A percentile compares a stretch with the other conserved stretches of the same genome.
phyloP scores from a whole-genome alignment of 2,113 vertebrate genomes.

The Protobothrops flavoviridis region DNA sequence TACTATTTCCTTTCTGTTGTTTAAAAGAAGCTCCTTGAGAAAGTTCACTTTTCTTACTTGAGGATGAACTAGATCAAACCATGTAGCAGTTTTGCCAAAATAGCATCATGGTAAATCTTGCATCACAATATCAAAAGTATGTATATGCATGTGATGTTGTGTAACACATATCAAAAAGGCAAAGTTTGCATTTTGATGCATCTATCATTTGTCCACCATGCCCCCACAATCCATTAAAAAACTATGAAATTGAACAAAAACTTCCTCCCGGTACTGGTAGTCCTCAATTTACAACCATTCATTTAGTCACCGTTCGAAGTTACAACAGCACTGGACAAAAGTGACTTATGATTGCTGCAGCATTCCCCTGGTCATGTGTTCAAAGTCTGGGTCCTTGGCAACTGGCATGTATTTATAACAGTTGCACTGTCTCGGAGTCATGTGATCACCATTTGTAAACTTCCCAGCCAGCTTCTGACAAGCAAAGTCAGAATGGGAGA shows the following conservation, averaged over 20 bases:
- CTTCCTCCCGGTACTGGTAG: neutral
- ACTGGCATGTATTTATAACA: too few species aligned
- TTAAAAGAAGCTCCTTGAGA: neutral
- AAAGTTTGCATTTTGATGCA: neutral
- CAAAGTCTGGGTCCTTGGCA: too few species aligned
- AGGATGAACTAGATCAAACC: neutral
- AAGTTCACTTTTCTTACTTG: neutral
- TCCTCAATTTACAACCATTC: too few species aligned
- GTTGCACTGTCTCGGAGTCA: too few species aligned
- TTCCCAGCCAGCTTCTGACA: too few species aligned
- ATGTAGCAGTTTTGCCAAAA: neutral
- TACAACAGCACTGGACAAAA: too few species aligned
- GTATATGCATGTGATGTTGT: neutral
- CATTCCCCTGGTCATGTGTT: too few species aligned
- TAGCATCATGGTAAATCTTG: neutral
- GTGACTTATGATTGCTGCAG: too few species aligned
- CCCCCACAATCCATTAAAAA: neutral
- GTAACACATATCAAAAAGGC: neutral
- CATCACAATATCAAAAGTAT: neutral
- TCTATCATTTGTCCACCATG: neutral
- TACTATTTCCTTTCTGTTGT: neutral
- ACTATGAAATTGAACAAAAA: neutral
- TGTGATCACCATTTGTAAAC: too few species aligned
- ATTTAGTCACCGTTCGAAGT: too few species aligned
- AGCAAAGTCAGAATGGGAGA: too few species aligned